A percentile compares a stretch with the other conserved stretches of the same genome.
Evolutionary conservation across 2,797 vertebrate species (phyloP).

Genomic region (Gouania willdenowi): DNA sequence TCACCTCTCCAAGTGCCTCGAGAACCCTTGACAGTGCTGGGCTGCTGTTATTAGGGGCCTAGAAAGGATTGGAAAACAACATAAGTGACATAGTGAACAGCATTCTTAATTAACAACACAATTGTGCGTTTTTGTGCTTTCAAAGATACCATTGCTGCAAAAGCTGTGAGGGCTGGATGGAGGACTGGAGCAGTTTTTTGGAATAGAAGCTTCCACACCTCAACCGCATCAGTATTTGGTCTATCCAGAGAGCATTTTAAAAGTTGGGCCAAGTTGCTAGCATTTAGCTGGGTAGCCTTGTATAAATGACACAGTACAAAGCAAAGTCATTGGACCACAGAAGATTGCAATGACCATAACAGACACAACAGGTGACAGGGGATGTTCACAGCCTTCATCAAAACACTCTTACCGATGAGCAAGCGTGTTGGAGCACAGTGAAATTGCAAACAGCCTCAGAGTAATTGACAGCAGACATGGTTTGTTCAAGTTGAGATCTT

Average conservation of each 20-base stretch:
- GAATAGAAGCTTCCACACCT: slow-evolving; percentile 36
- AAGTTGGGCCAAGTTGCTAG: slow-evolving; percentile 17
- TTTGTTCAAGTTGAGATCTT: slow-evolving; percentile 7
- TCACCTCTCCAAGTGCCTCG: slow-evolving; percentile 42
- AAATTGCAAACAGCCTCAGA: slow-evolving; percentile 26
- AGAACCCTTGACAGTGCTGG: slow-evolving; percentile 19
- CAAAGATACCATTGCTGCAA: slow-evolving; percentile 25
- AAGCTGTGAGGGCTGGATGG: slow-evolving; percentile 24
- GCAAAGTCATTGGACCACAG: too few relatives aligned
- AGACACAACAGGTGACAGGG: too few relatives aligned
- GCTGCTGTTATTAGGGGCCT: slow-evolving; percentile 12
- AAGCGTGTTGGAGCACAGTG: slow-evolving; percentile 31
- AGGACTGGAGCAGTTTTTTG: slow-evolving; percentile 20
- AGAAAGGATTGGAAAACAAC: neutral
- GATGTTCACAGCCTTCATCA: neutral
- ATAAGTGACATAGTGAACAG: neutral
- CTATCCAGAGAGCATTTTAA: slow-evolving; percentile 30
- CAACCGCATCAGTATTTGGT: slow-evolving; percentile 1
- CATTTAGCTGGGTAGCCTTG: slow-evolving; percentile 14
- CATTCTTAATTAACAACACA: neutral
- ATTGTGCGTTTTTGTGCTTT: neutral
- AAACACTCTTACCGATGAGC: slow-evolving; percentile 30
- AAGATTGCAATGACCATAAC: too few relatives aligned
- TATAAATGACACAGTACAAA: too few relatives aligned
- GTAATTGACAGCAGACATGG: neutral